A percentile compares a stretch with the other conserved stretches of the same genome.
These are phyloP conservation scores for Manis pentadactyla DNA, from an alignment of 2,797 vertebrate genomes.

Conservation along the genomic window DNA sequence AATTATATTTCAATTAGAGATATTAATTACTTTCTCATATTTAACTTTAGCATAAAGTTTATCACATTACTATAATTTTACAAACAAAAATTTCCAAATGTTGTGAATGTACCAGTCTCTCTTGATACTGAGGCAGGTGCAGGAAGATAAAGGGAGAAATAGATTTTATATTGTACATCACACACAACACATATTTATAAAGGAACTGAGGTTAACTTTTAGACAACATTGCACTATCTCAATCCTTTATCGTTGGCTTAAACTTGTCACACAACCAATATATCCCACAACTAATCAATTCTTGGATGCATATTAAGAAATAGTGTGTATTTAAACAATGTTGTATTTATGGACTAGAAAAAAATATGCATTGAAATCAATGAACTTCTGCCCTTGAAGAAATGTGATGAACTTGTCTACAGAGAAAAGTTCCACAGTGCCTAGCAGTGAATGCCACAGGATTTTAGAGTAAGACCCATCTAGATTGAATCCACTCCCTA, in stretches of 20 bases:
- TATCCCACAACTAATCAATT: conserved; percentile 21
- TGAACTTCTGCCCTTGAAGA: conserved; percentile 54
- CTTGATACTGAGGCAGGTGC: not conserved
- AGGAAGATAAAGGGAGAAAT: not conserved
- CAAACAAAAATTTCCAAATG: not conserved
- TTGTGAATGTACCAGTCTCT: not conserved
- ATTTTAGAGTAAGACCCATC: not conserved
- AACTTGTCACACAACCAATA: conserved; percentile 56
- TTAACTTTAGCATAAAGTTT: conserved; percentile 40
- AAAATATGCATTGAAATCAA: not conserved
- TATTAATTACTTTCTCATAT: not conserved
- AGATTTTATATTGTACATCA: not conserved
- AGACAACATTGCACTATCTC: conserved; percentile 40
- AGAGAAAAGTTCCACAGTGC: not conserved
- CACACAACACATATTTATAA: not conserved
- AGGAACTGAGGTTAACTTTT: conserved; percentile 58
- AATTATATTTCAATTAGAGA: not conserved
- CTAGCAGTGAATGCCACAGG: not conserved
- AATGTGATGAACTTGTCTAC: not conserved
- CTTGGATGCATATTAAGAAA: conserved; percentile 30
- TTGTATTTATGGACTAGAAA: conserved; percentile 8
- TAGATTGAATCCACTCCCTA: not conserved
- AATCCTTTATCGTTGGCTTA: conserved; percentile 48
- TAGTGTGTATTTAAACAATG: conserved; percentile 48
- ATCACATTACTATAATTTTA: conserved; percentile 13